Conservation (phyloP, 2,797 vertebrate species). For the Cyclura pinguis region DNA sequence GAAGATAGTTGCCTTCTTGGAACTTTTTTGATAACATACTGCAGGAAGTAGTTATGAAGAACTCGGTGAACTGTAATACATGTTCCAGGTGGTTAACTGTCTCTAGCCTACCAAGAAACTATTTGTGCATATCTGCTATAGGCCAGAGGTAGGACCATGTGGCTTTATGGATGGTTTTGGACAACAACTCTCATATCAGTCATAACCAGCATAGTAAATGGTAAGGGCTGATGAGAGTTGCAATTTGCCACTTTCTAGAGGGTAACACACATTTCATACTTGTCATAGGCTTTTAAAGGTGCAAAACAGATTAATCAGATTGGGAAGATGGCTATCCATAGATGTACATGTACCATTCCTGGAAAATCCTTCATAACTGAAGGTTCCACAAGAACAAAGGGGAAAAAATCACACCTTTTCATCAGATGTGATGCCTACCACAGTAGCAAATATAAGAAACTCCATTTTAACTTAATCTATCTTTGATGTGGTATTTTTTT, state of each 20-base stretch:
- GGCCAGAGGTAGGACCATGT: too few species aligned
- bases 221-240: too few species aligned
- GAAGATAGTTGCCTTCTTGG: neutral
- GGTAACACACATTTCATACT: too few species aligned
- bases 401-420: neutral
- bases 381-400: neutral
- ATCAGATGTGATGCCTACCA: neutral
- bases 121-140: too few species aligned
- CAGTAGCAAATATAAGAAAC: neutral
- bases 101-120: too few species aligned
- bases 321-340: neutral
- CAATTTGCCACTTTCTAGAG: too few species aligned
- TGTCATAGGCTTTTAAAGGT: neutral
- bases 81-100: too few species aligned
- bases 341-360: neutral
- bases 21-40: neutral
- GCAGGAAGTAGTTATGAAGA: neutral
- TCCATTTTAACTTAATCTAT: neutral
- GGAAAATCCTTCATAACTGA: neutral
- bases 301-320: neutral
- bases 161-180: too few species aligned
- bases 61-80: neutral
- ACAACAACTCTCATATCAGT: too few species aligned
- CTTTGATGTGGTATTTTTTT: neutral
- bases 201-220: too few species aligned